Percentiles rank a stretch among this genome's conserved stretches.
Evolutionary conservation across 2,888 invertebrate species (phyloP).

Genomic region (Apoda limacodes): DNA sequence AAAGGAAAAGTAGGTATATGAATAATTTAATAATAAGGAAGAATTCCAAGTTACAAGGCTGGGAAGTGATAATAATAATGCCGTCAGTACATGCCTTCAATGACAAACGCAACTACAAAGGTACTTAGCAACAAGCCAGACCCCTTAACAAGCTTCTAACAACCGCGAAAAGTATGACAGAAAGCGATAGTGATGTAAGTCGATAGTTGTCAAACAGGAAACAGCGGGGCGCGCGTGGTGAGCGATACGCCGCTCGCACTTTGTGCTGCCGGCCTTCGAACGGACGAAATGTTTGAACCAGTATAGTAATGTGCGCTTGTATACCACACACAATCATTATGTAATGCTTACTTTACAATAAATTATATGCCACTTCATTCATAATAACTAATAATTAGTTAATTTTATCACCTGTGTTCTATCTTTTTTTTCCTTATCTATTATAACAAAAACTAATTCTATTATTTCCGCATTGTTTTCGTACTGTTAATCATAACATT

Average conservation of each 20-base stretch:
- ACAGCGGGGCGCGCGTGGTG: slow-evolving; percentile 61
- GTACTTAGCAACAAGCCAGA: slow-evolving; percentile 58
- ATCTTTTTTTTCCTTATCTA: too few species aligned
- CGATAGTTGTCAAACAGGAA: slow-evolving; percentile 69
- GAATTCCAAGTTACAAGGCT: slow-evolving; percentile 36
- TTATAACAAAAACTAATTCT: too few species aligned
- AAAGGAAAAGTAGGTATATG: too few species aligned
- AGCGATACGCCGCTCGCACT: slow-evolving; percentile 38
- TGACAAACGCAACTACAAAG: slow-evolving; percentile 40
- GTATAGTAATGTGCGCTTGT: slow-evolving; percentile 29
- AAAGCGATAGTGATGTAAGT: slow-evolving; percentile 68
- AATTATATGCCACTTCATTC: slow-evolving; percentile 53
- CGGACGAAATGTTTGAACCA: slow-evolving; percentile 52
- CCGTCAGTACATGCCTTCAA: slow-evolving; percentile 48
- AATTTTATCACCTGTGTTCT: too few species aligned
- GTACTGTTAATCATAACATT: slow-evolving; percentile 29
- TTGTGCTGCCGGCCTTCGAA: slow-evolving; percentile 57
- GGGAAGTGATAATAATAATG: slow-evolving; percentile 51
- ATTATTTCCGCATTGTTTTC: too few species aligned
- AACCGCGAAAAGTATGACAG: slow-evolving; percentile 55
- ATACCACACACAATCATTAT: slow-evolving; percentile 49
- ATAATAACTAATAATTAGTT: slow-evolving; percentile 43
- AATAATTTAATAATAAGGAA: slow-evolving; percentile 51
- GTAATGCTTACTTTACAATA: slow-evolving; percentile 48
- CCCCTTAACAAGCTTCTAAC: slow-evolving; percentile 63